Base-by-base conservation (phyloP, 2,888 invertebrate genomes). In the Hipparchia sbordonii region DNA sequence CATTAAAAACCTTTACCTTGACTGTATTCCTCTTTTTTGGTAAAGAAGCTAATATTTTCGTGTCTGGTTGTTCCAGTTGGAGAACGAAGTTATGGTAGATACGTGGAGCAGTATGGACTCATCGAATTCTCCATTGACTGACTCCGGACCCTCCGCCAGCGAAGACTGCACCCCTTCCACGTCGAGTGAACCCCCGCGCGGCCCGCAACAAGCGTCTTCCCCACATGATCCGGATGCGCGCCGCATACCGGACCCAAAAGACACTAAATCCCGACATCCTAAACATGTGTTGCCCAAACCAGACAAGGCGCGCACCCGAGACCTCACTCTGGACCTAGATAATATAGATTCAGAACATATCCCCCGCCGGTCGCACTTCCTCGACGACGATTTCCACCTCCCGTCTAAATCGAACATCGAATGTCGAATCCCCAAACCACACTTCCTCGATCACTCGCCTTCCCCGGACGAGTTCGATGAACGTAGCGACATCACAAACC, bases 381-480 rank as follows among this genome's bases (percentile, higher is more conserved):
- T 95, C 67, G 95, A 95, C 80, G 95, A 95, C 79, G 95, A 95
- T 84, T 95, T 95, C 73, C 94, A 94, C 69, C 91, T 93, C 67
- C 95, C 95, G 72, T 94, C 95, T 71, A 94, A 94, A 82, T 89
- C 90, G 9, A 92, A 89, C 80, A 88, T 92, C 76, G 94, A 94
- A 83, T 94, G 94, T 77, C 88, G 92, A 77, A 94, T 94, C 73
- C 94, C 92, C 23, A 94, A 94, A 81, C 94, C 94, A n/a, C 94
- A 94, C 80, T 94, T 94, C 77, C 85, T 94, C 48, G 94, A 94
- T 77, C 94, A 94, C 77, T 92, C 94, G 33, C 94, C 94, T 4
- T 94, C 94, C 45, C 94, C 94, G 51, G 94, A 94, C 77, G 94
- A 94, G 82, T 89, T 92, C 71, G 94, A 94, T 77, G 94, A 93